Evolutionary conservation across 1,140 invertebrate species (phyloP), one percentile per base, ranked within the genome.

Genomic region (Panagrolaimus sp.): DNA sequence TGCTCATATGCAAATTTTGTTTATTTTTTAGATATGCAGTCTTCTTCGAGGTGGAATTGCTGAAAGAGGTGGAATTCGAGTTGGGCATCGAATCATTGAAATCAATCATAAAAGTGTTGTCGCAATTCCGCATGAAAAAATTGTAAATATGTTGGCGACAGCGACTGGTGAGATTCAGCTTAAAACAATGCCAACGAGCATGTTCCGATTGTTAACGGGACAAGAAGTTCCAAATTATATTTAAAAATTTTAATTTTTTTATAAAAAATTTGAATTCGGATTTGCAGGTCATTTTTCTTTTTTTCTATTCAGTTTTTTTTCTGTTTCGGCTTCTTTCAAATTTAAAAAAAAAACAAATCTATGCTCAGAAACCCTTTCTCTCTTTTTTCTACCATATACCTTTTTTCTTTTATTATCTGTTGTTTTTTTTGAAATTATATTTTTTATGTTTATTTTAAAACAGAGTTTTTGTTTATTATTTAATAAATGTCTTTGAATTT

Each of bases 121-220:
- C 45, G 96, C 96, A 73, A 94, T 98, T 65, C 94, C 94, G 68
- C 96, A 99, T 87, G 96, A 99, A 85, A 92, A 94, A 85, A 99
- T 99, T 83, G 96, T 99, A 78, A 96, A 96, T 86, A 88, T 98
- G 83, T 87, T 99, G 75, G 94, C 96, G 73, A 97, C 94, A 62
- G 97, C 94, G 62, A 94, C 98, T 72, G 96, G 96, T 79, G 96
- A 99, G 93, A 98, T 99, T 79, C 88, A 96, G 73, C 98, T 99
- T 95, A 97, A 75, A 86, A 99, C 96, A 64, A 98, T 98, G 96
- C 96, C 96, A 73, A 98, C 96, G 70, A 98, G 96, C 65, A 98
- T 99, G 92, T 99, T 96, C 87, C 89, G 95, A 80, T 87, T 99
- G 83, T 87, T 99, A 82, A 98, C 96, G 70, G 96, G 96, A 69